Evolutionary conservation across 2,888 invertebrate species (phyloP).

Genomic region (Erannis defoliaria): DNA sequence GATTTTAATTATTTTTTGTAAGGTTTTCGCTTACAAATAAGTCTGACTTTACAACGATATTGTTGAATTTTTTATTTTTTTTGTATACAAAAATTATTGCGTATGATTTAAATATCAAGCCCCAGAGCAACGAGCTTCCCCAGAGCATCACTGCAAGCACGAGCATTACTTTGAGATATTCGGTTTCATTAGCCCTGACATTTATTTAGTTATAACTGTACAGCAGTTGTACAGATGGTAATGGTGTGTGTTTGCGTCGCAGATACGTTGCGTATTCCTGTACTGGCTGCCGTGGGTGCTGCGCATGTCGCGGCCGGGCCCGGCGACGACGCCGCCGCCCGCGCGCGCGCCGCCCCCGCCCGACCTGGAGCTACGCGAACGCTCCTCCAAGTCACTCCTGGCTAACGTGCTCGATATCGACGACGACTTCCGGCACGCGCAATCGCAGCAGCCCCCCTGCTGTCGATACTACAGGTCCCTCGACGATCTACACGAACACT

Average conservation of each 20-base stretch:
- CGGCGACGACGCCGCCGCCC: slow-evolving; percentile 87
- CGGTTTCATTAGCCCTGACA: too few species aligned
- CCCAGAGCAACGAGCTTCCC: too few species aligned
- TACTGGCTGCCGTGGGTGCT: slow-evolving; percentile 99
- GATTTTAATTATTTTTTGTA: too few species aligned
- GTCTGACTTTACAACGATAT: too few species aligned
- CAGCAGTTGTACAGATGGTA: background rate
- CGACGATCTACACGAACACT: slow-evolving; percentile 87
- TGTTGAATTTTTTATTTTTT: too few species aligned
- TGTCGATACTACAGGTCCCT: slow-evolving; percentile 93
- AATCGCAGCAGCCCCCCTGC: slow-evolving; percentile 90
- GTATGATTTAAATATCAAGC: too few species aligned
- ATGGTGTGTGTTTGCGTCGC: slow-evolving; percentile 42
- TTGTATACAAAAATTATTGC: too few species aligned
- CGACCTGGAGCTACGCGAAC: slow-evolving; percentile 95
- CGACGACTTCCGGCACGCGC: slow-evolving; percentile 96
- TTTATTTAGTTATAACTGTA: too few species aligned
- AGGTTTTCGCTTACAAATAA: too few species aligned
- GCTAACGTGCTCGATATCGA: slow-evolving; percentile 99
- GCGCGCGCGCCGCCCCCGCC: slow-evolving; percentile 92
- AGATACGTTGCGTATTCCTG: slow-evolving; percentile 97
- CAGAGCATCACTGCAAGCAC: too few species aligned
- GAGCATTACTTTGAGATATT: too few species aligned
- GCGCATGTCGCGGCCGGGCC: slow-evolving; percentile 94
- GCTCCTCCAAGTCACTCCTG: slow-evolving; percentile 97